Evolutionary conservation across 2,797 vertebrate species (phyloP).

Genomic region (Peromyscus melanophrys): DNA sequence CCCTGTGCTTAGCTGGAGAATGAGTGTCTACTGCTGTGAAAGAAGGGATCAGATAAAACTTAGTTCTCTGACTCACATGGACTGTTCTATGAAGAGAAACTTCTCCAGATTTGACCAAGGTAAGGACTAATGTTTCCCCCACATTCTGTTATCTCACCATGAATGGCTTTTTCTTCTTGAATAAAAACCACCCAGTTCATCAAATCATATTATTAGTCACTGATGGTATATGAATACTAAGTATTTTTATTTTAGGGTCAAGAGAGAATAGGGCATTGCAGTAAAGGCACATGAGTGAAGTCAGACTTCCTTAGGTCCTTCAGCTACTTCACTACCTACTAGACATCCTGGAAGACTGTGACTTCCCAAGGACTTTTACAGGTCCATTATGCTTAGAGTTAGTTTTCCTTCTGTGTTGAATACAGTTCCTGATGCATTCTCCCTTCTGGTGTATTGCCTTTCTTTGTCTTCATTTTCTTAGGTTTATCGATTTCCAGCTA

Average conservation of each 20-base stretch:
- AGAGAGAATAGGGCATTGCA: neutral
- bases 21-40: neutral
- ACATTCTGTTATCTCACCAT: neutral
- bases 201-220: constrained; percentile 28
- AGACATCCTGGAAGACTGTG: neutral
- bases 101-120: neutral
- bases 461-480: constrained; percentile 72
- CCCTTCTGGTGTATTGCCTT: constrained; percentile 51
- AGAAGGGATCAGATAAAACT: neutral
- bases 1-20: neutral
- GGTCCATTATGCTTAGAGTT: constrained; percentile 25
- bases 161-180: neutral
- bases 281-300: neutral
- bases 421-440: neutral
- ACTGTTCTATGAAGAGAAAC: neutral
- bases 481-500: constrained; percentile 71
- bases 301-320: neutral
- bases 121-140: neutral
- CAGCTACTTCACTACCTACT: neutral
- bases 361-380: constrained; percentile 14
- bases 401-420: constrained; percentile 58
- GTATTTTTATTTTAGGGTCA: constrained; percentile 8
- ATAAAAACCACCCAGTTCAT: neutral
- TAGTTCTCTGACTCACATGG: neutral
- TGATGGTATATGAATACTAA: neutral